Conservation (phyloP, 2,888 invertebrate genomes). For the Margaritifera margaritifera region DNA sequence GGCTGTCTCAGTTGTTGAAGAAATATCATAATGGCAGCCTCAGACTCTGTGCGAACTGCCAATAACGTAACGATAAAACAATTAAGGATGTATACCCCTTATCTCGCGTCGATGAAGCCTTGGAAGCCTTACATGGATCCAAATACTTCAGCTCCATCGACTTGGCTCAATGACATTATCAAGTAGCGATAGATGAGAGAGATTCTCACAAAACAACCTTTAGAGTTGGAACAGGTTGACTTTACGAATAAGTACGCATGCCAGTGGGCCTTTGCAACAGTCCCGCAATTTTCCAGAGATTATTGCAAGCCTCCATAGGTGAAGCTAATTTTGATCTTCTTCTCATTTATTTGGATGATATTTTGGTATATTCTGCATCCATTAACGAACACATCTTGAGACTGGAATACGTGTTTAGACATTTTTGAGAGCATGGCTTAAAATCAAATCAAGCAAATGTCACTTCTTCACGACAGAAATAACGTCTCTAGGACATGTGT, state of each 20-base stretch:
- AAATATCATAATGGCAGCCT: constrained; percentile 10
- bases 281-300: constrained; percentile 16
- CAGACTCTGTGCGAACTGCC: constrained; percentile 23
- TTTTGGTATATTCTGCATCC: background rate
- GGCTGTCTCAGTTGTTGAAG: no score
- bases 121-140: background rate
- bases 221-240: constrained; percentile 18
- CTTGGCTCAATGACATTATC: constrained; percentile 46
- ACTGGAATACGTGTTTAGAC: no score
- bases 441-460: background rate
- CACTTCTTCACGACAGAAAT: background rate
- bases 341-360: no score
- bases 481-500: background rate
- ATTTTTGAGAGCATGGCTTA: background rate
- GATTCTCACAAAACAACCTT: constrained; percentile 46
- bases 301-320: no score
- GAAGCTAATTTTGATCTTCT: no score
- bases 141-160: constrained; percentile 11
- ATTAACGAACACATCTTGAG: background rate
- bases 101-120: constrained; percentile 6
- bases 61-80: constrained; percentile 18
- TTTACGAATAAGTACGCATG: background rate
- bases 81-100: constrained; percentile 14
- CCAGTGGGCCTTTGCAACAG: no score
- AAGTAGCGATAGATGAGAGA: constrained; percentile 33